Conservation (phyloP, 2,797 vertebrate genomes). For the Thunnus albacares region DNA sequence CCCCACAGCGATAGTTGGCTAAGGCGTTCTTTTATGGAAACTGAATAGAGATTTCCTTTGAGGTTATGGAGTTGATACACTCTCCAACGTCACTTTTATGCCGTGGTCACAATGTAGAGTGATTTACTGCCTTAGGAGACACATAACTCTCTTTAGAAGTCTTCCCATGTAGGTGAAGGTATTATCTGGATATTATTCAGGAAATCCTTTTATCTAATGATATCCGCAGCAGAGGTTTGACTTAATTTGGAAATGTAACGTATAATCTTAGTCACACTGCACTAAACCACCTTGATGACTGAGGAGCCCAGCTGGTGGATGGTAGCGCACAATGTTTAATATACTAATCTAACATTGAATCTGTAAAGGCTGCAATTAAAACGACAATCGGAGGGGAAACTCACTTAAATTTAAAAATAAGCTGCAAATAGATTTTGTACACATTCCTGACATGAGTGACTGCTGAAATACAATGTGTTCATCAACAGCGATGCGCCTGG, state of each 20-base stretch:
- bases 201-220: conserved; percentile 81
- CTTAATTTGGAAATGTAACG: conserved; percentile 61
- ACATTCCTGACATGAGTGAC: conserved; percentile 69
- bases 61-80: conserved; percentile 83
- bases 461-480: conserved; percentile 72
- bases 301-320: conserved; percentile 24
- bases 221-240: conserved; percentile 58
- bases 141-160: conserved; percentile 70
- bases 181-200: conserved; percentile 78
- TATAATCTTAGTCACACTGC: conserved; percentile 54
- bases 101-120: conserved; percentile 74
- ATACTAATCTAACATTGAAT: neutral
- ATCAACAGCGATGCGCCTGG: conserved; percentile 62
- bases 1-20: conserved; percentile 67
- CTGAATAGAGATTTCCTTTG: conserved; percentile 84
- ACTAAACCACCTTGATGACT: conserved; percentile 45
- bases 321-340: neutral
- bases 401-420: conserved; percentile 4
- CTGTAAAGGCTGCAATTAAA: conserved; percentile 27
- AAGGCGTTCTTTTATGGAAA: conserved; percentile 74
- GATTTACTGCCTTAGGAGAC: conserved; percentile 78
- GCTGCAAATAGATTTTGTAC: conserved; percentile 43
- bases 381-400: conserved; percentile 8
- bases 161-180: conserved; percentile 67
- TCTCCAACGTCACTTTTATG: conserved; percentile 78